A percentile compares a stretch with the other conserved stretches of the same genome.
These are phyloP conservation scores for Oryctes rhinoceros DNA, from an alignment of 1,140 invertebrate species.

Conservation along the genomic window DNA sequence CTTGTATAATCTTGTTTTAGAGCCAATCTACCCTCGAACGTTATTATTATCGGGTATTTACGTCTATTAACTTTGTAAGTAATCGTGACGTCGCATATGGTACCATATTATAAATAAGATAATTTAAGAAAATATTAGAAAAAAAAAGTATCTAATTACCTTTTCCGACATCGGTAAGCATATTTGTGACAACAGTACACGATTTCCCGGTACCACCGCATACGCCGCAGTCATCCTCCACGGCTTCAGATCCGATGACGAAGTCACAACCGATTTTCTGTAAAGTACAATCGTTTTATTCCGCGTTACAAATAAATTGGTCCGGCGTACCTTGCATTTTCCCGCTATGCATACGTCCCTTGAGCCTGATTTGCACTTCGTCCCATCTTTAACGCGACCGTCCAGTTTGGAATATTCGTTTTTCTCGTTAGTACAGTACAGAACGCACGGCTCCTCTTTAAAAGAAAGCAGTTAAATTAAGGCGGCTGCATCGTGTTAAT, in stretches of 20 bases:
- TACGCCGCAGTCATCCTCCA: constrained; percentile 74
- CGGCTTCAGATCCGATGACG: constrained; percentile 69
- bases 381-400: constrained; percentile 64
- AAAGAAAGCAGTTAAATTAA: neutral
- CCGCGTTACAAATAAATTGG: constrained; percentile 27
- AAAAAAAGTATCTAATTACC: neutral
- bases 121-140: neutral
- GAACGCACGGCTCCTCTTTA: constrained; percentile 63
- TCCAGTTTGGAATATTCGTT: constrained; percentile 60
- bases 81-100: neutral
- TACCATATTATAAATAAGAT: neutral
- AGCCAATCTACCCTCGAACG: too few species aligned
- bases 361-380: constrained; percentile 67
- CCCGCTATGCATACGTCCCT: constrained; percentile 68
- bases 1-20: too few species aligned
- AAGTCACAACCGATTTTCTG: constrained; percentile 75
- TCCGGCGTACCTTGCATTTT: constrained; percentile 62
- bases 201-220: constrained; percentile 75
- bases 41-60: neutral
- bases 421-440: constrained; percentile 67
- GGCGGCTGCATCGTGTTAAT: neutral
- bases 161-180: neutral
- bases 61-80: neutral
- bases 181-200: constrained; percentile 60
- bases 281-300: constrained; percentile 38